phyloP scores from a whole-genome alignment of 2,888 invertebrate genomes.

The Synergus japonicus region DNA sequence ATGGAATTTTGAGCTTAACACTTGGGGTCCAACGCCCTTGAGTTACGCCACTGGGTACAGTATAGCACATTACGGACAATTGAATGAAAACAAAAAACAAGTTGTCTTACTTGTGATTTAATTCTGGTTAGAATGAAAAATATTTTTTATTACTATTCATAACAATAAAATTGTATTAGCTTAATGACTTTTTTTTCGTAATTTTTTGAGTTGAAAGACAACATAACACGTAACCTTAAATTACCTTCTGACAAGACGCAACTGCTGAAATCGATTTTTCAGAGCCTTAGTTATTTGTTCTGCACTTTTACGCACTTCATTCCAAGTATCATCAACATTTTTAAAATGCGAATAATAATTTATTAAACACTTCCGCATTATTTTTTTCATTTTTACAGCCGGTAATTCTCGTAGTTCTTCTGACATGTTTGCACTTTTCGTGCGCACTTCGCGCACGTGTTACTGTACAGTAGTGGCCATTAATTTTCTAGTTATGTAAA shows the following conservation, averaged over 20 bases:
- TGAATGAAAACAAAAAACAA: background rate
- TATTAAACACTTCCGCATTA: background rate
- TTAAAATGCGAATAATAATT: conserved; percentile 32
- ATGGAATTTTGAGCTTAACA: too few relatives aligned
- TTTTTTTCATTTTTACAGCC: conserved; percentile 19
- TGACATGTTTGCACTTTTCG: background rate
- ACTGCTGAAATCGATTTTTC: conserved; percentile 4
- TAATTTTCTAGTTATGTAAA: background rate
- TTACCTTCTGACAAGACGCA: conserved; percentile 8
- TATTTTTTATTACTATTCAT: background rate
- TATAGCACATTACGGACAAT: background rate
- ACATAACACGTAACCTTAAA: conserved; percentile 21
- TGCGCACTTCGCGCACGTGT: background rate
- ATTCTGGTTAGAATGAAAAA: background rate
- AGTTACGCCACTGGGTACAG: conserved; percentile 11
- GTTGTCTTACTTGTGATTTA: background rate
- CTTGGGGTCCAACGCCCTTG: too few relatives aligned
- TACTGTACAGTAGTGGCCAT: background rate
- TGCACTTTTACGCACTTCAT: background rate
- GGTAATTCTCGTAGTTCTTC: background rate
- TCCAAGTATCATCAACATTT: background rate
- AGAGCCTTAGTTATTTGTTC: background rate
- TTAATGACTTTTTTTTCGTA: background rate
- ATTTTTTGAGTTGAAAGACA: background rate
- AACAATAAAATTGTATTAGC: background rate